Evolutionary conservation across 2,797 vertebrate genomes (phyloP), one percentile per base, ranked within the genome.

Genomic region (Parotocinclus haroldoi): DNA sequence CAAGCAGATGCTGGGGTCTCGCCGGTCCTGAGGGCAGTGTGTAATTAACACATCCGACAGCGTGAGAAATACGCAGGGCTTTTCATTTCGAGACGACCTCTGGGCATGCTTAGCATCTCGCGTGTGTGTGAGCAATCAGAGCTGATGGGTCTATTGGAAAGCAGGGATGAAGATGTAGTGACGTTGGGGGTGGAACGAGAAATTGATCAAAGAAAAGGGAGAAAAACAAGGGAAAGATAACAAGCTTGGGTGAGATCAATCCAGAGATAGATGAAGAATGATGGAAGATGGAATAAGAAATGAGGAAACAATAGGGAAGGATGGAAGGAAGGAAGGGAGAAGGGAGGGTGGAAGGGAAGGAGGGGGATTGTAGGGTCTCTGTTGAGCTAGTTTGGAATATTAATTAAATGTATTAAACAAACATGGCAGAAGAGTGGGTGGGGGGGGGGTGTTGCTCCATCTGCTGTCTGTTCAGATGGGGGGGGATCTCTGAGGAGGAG

Each of bases 401-500:
- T 94, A 93, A 94, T 94, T 93, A 93, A 92, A 93, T 92, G 90
- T 93, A 92, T 93, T 94, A 92, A 92, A 92, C 91, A 94, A 93
- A 94, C 92, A 93, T 92, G 87, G 88, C 85, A 89, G 87, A 74
- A 80, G 89, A 88, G 89, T 76, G 67, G 55, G 46, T 82, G 84
- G 87, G 91, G 85, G 84, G 88, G 83, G 85, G 84, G 88, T 83
- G 85, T 85, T 85, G 63, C 88, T 91, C 92, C 93, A 94, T 93
- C 92, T 94, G 92, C 89, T 87, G 88, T 89, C 82, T 85, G 85
- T 69, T 78, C 83, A 80, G 87, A 88, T 86, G 87, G 57, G 84
- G 86, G n/a, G 82, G 82, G 37, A 85, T 91, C 88, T 92, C 90
- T 87, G 86, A 81, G 81, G 91, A 92, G 91, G 89, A 49, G 83